These are phyloP conservation scores for Lates calcarifer DNA, from an alignment of 2,113 vertebrate species.

Conservation along the genomic window DNA sequence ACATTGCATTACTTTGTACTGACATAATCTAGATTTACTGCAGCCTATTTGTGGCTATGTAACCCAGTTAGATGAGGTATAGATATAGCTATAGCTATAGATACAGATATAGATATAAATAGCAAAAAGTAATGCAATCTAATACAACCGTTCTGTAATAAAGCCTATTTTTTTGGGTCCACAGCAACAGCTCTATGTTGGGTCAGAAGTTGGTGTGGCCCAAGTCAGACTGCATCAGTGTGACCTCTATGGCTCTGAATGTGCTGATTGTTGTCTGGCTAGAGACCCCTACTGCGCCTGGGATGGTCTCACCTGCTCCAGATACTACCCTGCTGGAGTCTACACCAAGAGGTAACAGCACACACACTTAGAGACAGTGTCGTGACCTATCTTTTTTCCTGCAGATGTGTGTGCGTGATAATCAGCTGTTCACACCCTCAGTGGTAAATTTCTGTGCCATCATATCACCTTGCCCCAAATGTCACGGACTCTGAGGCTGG, in stretches of 20 bases:
- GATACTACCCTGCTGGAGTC: slow-evolving; percentile 89
- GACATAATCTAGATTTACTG: not conserved
- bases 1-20: slow-evolving; percentile 10
- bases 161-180: slow-evolving; percentile 35
- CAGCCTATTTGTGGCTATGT: not conserved
- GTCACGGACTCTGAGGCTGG: slow-evolving; percentile 48
- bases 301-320: slow-evolving; percentile 95
- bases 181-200: slow-evolving; percentile 96
- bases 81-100: not conserved
- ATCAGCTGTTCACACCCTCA: slow-evolving; percentile 54
- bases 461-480: slow-evolving; percentile 37
- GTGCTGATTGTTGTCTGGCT: slow-evolving; percentile 96
- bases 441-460: slow-evolving; percentile 25
- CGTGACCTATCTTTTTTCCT: not conserved
- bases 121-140: too few relatives aligned
- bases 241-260: slow-evolving; percentile 94
- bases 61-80: not conserved
- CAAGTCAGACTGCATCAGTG: slow-evolving; percentile 95
- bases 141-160: too few relatives aligned
- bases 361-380: not conserved
- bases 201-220: slow-evolving; percentile 88
- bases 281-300: slow-evolving; percentile 98
- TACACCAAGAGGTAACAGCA: slow-evolving; percentile 91
- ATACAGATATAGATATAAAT: not conserved
- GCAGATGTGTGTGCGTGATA: slow-evolving; percentile 6